A percentile compares a stretch with the other conserved stretches of the same genome.
phyloP scores from a whole-genome alignment of 1,140 invertebrate genomes.

The Saccostrea glomerata region DNA sequence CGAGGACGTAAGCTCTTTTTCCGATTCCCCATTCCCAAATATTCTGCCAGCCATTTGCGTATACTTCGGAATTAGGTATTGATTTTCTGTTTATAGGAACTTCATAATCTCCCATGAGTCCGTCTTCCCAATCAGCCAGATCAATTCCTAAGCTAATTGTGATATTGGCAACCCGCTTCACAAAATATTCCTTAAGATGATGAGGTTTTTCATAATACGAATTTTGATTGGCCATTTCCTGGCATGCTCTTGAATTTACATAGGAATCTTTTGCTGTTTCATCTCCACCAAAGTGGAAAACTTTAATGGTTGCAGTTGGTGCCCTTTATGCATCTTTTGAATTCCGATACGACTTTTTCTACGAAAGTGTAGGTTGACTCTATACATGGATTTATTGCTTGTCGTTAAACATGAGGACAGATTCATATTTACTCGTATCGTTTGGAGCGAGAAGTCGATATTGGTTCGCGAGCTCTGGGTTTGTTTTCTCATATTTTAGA shows the following conservation, averaged over 20 bases:
- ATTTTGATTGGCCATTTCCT: slow-evolving; percentile 39
- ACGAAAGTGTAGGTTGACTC: slow-evolving; percentile 67
- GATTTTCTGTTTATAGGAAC: slow-evolving; percentile 58
- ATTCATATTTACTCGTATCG: slow-evolving; percentile 55
- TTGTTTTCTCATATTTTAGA: not conserved
- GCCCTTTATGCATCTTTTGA: slow-evolving; percentile 57
- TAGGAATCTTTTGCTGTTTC: slow-evolving; percentile 71
- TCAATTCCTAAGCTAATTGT: slow-evolving; percentile 55
- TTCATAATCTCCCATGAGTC: slow-evolving; percentile 60
- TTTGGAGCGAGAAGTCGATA: slow-evolving; percentile 60
- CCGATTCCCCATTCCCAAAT: slow-evolving; percentile 71
- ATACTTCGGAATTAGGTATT: slow-evolving; percentile 56
- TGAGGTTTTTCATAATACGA: slow-evolving; percentile 9
- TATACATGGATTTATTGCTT: slow-evolving; percentile 74
- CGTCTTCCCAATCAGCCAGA: slow-evolving; percentile 75
- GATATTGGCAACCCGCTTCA: slow-evolving; percentile 59
- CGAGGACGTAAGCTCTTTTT: slow-evolving; percentile 68
- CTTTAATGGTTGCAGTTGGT: slow-evolving; percentile 61
- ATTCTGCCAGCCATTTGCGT: slow-evolving; percentile 73
- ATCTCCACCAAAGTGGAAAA: slow-evolving; percentile 75
- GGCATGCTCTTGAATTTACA: slow-evolving; percentile 67
- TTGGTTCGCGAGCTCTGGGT: slow-evolving; percentile 26
- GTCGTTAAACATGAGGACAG: slow-evolving; percentile 68
- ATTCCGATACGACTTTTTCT: slow-evolving; percentile 61
- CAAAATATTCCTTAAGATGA: slow-evolving; percentile 63